Evolutionary conservation across 64 coral and sea anemone species (phyloP).

Genomic region (Platygyra sinensis): DNA sequence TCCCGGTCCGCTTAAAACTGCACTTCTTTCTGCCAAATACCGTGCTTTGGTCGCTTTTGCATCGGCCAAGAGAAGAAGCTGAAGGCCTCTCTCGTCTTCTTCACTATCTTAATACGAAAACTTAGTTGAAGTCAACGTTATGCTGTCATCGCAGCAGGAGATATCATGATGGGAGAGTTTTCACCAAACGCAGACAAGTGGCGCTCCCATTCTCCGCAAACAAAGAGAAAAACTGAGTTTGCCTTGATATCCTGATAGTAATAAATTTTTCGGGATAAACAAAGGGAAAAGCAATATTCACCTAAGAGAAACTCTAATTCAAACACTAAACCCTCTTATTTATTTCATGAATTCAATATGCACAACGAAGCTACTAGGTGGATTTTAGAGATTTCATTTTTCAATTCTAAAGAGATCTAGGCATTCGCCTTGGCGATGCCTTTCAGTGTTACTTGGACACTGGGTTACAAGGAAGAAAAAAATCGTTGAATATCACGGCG

Average conservation of each 20-base stretch:
- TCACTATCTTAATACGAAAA: not conserved
- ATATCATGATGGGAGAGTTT: not conserved
- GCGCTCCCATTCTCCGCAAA: conserved; percentile 16
- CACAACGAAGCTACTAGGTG: not conserved
- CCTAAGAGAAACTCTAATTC: not conserved
- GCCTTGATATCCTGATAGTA: not conserved
- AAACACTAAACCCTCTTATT: not conserved
- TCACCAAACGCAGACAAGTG: conserved; percentile 9
- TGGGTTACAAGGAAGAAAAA: not conserved
- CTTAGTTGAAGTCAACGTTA: not conserved
- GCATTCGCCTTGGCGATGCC: no score
- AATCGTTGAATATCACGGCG: not conserved
- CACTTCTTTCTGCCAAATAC: not conserved
- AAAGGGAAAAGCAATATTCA: not conserved
- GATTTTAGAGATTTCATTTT: not conserved
- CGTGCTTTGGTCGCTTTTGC: not conserved
- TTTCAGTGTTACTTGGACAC: no score
- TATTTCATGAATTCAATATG: not conserved
- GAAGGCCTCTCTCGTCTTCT: not conserved
- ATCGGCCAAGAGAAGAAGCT: not conserved
- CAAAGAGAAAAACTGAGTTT: conserved; percentile 1
- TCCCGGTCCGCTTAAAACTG: not conserved
- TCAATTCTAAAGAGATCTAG: no score
- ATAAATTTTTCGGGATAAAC: not conserved
- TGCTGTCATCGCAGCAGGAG: not conserved